Evolutionary conservation across 2,888 invertebrate species (phyloP).

Genomic region (Aproaerema taeniolella): DNA sequence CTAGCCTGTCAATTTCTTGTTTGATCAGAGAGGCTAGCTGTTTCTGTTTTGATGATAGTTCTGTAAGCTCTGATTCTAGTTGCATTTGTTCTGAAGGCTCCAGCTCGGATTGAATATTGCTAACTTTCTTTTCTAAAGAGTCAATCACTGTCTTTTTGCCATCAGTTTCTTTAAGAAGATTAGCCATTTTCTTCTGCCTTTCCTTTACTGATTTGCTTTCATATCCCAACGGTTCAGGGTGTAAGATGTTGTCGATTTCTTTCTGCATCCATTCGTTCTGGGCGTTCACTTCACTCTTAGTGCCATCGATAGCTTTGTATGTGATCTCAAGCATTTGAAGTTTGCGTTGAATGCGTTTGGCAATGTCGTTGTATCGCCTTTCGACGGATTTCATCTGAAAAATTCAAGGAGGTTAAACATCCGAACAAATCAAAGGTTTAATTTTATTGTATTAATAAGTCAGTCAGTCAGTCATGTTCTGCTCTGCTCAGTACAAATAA

Average conservation of each 20-base stretch:
- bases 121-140: slow-evolving; percentile 88
- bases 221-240: slow-evolving; percentile 83
- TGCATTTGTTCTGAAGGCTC: slow-evolving; percentile 90
- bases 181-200: slow-evolving; percentile 83
- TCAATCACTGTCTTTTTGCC: slow-evolving; percentile 89
- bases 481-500: too few species aligned
- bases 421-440: too few species aligned
- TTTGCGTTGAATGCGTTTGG: slow-evolving; percentile 90
- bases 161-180: slow-evolving; percentile 88
- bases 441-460: too few species aligned
- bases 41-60: slow-evolving; percentile 85
- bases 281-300: slow-evolving; percentile 87
- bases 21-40: slow-evolving; percentile 84
- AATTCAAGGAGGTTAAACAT: slow-evolving; percentile 13
- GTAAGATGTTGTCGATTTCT: slow-evolving; percentile 81
- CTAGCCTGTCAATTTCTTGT: slow-evolving; percentile 84
- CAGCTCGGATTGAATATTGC: slow-evolving; percentile 89
- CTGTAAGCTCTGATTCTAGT: slow-evolving; percentile 84
- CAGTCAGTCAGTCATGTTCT: too few species aligned
- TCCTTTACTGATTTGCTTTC: slow-evolving; percentile 88
- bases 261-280: slow-evolving; percentile 88
- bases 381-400: slow-evolving; percentile 87
- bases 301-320: slow-evolving; percentile 88
- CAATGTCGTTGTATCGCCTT: slow-evolving; percentile 88
- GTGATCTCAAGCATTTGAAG: slow-evolving; percentile 89